Conservation (phyloP, 2,797 vertebrate genomes). For the Paedocypris micromegethes region DNA sequence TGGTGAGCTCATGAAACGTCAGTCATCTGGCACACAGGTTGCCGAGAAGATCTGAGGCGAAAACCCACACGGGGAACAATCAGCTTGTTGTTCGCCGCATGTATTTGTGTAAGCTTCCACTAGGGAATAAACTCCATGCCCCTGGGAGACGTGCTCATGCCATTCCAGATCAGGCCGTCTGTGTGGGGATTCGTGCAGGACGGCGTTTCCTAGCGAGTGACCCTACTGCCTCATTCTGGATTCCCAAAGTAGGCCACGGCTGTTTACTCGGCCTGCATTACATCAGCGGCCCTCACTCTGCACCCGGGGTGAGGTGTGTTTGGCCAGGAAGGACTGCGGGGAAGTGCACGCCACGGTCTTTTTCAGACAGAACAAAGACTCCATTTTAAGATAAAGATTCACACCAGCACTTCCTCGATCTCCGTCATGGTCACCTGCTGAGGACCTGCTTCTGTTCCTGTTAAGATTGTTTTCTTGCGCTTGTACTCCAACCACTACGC, state of each 20-base stretch:
- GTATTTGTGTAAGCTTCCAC: conserved; percentile 12
- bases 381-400: too few species aligned
- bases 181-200: conserved; percentile 1
- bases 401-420: too few species aligned
- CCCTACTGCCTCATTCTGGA: conserved; percentile 15
- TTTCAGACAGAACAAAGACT: too few species aligned
- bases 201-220: conserved; percentile 1
- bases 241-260: conserved; percentile 33
- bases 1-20: conserved; percentile 18
- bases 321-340: conserved; percentile 19
- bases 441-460: too few species aligned
- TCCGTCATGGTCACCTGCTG: too few species aligned
- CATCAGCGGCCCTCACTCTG: conserved; percentile 20
- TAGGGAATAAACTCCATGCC: conserved; percentile 11
- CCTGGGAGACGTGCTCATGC: not conserved
- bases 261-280: conserved; percentile 37
- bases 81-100: conserved; percentile 6
- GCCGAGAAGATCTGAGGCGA: conserved; percentile 11
- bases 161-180: not conserved
- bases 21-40: conserved; percentile 21
- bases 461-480: too few species aligned
- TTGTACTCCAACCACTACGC: too few species aligned
- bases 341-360: not conserved
- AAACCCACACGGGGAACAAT: conserved; percentile 37
- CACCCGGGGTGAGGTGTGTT: conserved; percentile 13